A percentile compares a stretch with the other conserved stretches of the same genome.
These are phyloP conservation scores for Falco rusticolus DNA, from an alignment of 2,797 vertebrate species.

Conservation along the genomic window DNA sequence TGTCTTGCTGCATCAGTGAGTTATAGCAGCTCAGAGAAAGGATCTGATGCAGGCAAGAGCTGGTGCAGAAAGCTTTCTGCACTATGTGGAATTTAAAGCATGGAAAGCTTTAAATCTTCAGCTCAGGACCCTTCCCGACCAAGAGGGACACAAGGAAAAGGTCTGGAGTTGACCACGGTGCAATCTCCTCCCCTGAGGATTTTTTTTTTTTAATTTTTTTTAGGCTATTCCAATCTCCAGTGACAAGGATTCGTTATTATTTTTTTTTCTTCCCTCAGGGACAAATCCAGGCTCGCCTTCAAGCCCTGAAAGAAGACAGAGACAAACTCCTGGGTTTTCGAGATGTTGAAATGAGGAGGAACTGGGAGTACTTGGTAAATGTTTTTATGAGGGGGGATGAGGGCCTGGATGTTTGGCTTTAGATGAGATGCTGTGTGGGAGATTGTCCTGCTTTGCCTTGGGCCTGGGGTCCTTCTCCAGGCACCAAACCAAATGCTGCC, in stretches of 20 bases:
- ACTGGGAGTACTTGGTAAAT: background rate
- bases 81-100: background rate
- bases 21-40: background rate
- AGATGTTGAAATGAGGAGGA: conserved; percentile 1
- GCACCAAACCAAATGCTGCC: rapidly evolving
- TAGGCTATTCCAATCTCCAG: rapidly evolving
- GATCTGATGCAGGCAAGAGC: background rate
- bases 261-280: background rate
- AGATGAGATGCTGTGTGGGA: background rate
- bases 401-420: background rate
- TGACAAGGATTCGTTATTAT: no score
- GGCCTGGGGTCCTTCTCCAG: background rate
- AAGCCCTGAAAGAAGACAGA: background rate
- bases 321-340: background rate
- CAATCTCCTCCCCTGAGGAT: rapidly evolving
- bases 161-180: rapidly evolving
- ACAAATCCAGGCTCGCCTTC: background rate
- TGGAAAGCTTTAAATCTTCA: background rate
- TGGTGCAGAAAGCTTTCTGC: background rate
- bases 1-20: background rate
- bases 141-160: background rate
- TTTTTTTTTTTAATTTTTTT: no score
- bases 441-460: background rate
- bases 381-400: no score
- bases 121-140: background rate